Evolutionary conservation across 2,797 vertebrate species (phyloP).

Genomic region (Catamblyrhynchus diadema): DNA sequence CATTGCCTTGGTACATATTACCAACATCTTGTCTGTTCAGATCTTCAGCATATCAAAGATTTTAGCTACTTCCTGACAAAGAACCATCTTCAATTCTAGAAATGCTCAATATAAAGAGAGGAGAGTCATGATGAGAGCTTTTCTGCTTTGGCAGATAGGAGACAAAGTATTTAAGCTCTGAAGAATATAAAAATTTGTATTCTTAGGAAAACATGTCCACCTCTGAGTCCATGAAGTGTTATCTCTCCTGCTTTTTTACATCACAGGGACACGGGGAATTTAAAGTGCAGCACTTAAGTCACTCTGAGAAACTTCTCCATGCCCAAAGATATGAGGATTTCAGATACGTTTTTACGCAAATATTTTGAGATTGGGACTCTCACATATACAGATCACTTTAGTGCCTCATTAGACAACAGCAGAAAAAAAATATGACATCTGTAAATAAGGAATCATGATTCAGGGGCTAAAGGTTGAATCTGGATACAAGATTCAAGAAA

Average conservation of each 20-base stretch:
- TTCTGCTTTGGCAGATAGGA: background rate
- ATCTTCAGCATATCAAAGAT: background rate
- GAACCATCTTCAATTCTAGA: background rate
- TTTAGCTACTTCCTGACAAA: background rate
- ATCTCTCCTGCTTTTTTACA: background rate
- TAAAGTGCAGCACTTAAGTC: background rate
- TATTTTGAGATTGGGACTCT: background rate
- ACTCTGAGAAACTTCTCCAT: background rate
- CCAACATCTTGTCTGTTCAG: background rate
- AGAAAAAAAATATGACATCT: background rate
- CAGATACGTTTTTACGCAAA: background rate
- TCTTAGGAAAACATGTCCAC: background rate
- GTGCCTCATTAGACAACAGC: background rate
- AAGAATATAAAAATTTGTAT: background rate
- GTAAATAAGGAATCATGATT: background rate
- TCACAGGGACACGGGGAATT: background rate
- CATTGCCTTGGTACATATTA: no score
- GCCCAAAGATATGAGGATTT: background rate
- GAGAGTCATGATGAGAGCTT: background rate
- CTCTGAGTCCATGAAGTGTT: background rate
- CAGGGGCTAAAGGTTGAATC: background rate
- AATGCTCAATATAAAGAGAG: background rate
- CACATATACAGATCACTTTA: background rate
- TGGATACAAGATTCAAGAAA: background rate
- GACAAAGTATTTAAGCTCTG: background rate